Conservation (phyloP, 2,113 vertebrate species). For the Geococcyx californianus region DNA sequence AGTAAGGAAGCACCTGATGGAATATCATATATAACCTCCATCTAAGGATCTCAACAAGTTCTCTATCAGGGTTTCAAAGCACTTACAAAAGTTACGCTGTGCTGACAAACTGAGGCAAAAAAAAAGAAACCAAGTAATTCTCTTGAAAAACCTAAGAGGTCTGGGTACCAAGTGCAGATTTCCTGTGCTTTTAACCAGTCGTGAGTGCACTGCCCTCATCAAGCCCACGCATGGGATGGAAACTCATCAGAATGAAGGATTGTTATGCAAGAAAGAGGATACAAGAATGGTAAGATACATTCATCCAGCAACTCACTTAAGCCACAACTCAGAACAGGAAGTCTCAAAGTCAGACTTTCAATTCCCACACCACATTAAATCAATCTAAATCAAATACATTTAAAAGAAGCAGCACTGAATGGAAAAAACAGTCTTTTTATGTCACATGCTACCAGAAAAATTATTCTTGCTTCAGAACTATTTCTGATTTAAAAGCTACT, state of each 20-base stretch:
- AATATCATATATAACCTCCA: neutral
- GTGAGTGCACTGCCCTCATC: neutral
- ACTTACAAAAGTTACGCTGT: neutral
- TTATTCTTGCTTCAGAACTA: slow-evolving; percentile 20
- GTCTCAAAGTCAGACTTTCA: slow-evolving; percentile 57
- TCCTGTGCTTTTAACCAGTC: slow-evolving; percentile 32
- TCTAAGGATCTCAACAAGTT: neutral
- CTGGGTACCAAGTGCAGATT: neutral
- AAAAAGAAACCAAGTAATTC: neutral
- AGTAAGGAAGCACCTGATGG: neutral
- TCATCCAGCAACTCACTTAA: slow-evolving; percentile 31
- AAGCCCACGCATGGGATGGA: slow-evolving; percentile 36
- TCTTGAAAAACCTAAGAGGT: neutral
- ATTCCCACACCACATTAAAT: slow-evolving; percentile 55
- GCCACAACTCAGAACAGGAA: slow-evolving; percentile 63
- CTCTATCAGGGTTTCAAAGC: neutral
- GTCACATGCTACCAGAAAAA: slow-evolving; percentile 48
- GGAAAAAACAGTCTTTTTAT: slow-evolving; percentile 46
- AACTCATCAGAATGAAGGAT: slow-evolving; percentile 38
- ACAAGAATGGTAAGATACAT: neutral
- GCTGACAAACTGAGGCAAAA: neutral
- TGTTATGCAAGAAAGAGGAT: slow-evolving; percentile 33
- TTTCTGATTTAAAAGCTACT: slow-evolving; percentile 37
- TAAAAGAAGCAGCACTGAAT: slow-evolving; percentile 26
- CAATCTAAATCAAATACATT: slow-evolving; percentile 44